Evolutionary conservation across 2,797 vertebrate genomes (phyloP).

Genomic region (Anas capensis): DNA sequence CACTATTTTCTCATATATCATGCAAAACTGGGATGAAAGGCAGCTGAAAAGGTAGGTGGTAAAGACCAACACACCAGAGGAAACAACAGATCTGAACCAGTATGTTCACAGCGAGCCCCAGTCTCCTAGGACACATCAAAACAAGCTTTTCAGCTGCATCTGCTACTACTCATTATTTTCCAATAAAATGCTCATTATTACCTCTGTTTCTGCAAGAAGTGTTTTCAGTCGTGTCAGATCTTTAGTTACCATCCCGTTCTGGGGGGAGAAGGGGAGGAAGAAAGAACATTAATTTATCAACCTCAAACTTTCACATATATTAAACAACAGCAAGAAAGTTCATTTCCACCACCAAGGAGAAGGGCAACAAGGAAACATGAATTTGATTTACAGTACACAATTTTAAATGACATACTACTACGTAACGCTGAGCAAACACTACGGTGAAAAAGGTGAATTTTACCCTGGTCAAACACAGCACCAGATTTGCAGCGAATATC

Average conservation of each 20-base stretch:
- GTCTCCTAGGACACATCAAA: not conserved
- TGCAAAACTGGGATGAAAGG: not conserved
- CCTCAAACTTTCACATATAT: not conserved
- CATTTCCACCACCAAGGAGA: not conserved
- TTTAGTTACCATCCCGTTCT: conserved; percentile 98
- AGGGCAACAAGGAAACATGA: not conserved
- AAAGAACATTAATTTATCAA: conserved; percentile 20
- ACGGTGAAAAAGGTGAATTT: not conserved
- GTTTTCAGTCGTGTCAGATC: conserved; percentile 96
- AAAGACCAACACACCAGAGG: not conserved
- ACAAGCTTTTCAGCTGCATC: not conserved
- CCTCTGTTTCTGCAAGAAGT: conserved; percentile 96
- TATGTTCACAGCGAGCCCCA: not conserved
- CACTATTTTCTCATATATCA: not conserved
- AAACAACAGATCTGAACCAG: not conserved
- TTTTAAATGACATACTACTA: not conserved
- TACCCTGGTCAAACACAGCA: not conserved
- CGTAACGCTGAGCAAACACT: not conserved
- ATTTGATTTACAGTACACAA: not conserved
- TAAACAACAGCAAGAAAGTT: not conserved
- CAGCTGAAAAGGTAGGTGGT: not conserved
- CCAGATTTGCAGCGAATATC: not conserved
- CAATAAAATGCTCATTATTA: conserved; percentile 73
- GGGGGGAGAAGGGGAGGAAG: not conserved
- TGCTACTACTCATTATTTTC: not conserved